A percentile compares a stretch with the other conserved stretches of the same genome.
phyloP scores from a whole-genome alignment of 2,888 invertebrate genomes.

The Trachelus tabidus region DNA sequence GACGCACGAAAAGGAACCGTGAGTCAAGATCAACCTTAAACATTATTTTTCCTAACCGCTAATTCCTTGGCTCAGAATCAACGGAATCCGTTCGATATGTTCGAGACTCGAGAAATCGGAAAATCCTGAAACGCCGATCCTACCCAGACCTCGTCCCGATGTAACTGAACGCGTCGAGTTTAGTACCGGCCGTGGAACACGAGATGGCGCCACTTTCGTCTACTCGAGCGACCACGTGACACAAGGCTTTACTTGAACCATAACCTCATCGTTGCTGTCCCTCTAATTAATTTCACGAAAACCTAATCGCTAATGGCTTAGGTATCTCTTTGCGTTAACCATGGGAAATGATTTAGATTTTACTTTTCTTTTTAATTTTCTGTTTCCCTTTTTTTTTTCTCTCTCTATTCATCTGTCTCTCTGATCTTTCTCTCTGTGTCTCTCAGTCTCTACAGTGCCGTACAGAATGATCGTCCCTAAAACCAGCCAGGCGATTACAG shows the following conservation, averaged over 20 bases:
- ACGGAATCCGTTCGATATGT: neutral
- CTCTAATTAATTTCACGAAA: neutral
- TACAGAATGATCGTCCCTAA: neutral
- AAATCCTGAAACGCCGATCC: neutral
- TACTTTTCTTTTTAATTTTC: neutral
- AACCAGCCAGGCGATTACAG: neutral
- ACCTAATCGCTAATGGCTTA: neutral
- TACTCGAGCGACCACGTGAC: neutral
- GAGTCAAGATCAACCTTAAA: neutral
- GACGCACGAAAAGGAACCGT: neutral
- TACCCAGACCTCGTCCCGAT: neutral
- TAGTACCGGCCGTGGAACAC: neutral
- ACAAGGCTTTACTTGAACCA: neutral
- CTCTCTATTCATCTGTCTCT: conserved; percentile 21
- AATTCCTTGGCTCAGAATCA: neutral
- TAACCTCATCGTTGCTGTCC: neutral
- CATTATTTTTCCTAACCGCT: neutral
- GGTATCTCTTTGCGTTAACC: neutral
- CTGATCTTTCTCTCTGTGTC: conserved; percentile 8
- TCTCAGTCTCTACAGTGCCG: conserved; percentile 5
- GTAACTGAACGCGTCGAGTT: neutral
- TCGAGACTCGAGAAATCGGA: neutral
- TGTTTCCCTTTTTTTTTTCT: conserved; percentile 6
- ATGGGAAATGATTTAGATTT: conserved; percentile 1
- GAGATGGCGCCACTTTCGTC: neutral